Evolutionary conservation across 2,888 invertebrate species (phyloP), one percentile per base, ranked within the genome.

Genomic region (Leptinotarsa juncta): DNA sequence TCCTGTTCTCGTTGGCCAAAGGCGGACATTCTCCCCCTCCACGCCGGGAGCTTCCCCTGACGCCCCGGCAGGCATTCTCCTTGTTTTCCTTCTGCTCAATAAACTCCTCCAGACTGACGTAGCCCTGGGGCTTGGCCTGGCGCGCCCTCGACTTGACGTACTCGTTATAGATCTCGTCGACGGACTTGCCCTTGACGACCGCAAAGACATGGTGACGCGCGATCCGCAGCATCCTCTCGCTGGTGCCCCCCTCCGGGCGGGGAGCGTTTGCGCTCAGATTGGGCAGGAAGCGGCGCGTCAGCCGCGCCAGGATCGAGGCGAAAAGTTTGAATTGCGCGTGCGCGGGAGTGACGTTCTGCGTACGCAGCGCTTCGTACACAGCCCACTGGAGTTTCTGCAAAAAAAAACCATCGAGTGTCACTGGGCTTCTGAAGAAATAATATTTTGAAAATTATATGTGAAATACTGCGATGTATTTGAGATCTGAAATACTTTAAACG

Each of bases 311-410:
- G 2, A 90, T 89, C 0, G 93, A 90, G 3, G 94, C 95, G 84
- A 92, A 93, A 77, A 92, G 90, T 72, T 94, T 92, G 88, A 95
- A 95, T 60, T 92, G 90, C 0, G 92, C 90, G 81, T 95, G 94
- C 0, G 89, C 90, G 88, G 92, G 90, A 0, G 91, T 91, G 83
- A 95, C 92, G 57, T 94, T 94, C 85, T 93, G 93, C 42, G 90
- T 89, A 62, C 94, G 91, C 20, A 95, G 88, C 0, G 95, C 94
- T 83, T 94, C 93, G 3, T 94, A 93, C 4, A 95, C 94, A 0
- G 95, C 95, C 95, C 95, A 95, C 20, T 95, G 88, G 42, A 95
- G 89, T 90, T 95, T 95, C 94, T 94, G 85, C 65, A 87, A 86
- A 23, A 14, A 57, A 55, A 67, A 74, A 66, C 4, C 42, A 42